Base-by-base conservation (phyloP, 2,797 vertebrate species). In the Pangasius krempfi region DNA sequence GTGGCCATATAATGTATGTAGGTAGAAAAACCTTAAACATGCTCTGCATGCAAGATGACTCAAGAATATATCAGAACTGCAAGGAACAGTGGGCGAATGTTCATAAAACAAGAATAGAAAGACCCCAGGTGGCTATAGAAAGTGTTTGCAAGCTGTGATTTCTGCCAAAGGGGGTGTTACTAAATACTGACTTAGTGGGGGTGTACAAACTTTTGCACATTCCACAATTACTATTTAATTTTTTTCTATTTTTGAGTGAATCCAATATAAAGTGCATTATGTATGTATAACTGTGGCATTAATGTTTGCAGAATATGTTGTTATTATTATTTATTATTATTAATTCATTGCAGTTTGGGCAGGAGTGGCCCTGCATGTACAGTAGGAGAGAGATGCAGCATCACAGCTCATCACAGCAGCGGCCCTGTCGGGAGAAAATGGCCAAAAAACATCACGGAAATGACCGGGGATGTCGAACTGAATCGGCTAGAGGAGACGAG, bases 371-470 rank as follows among this genome's bases (percentile, higher is more conserved):
- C 44, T 76, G 27, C 27, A 52, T 78, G 16, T 54, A 44, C 25
- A 78, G 27, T 3, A 30, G 27, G n/a, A 7, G 5, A 78, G 3
- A 50, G 73, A 50, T 25, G 27, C 44, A 76, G 6, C 44, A 50
- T 50, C 13, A 2, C 12, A 5, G 47, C 54, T 14, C 27, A 30
- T 27, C 8, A 52, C 58, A 80, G 18, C 86, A 68, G 47, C 20
- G 78, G 50, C 78, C 62, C 40, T 52, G 60, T 33, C 22, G 8
- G 9, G 66, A 12, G 9, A 82, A 72, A 73, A 88, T 88, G 68
- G 0, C n/a, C 22, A n/a, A 37, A 73, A 75, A 12, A 37, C 2
- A 83, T n/a, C 1, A 75, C 14, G 22, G 44, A 84, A 62, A 88
- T 66, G 30, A 16, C 22, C 20, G 44, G 58, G 30, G 7, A 22